Base-by-base conservation (phyloP, 2,113 vertebrate genomes). In the Clarias magur region DNA sequence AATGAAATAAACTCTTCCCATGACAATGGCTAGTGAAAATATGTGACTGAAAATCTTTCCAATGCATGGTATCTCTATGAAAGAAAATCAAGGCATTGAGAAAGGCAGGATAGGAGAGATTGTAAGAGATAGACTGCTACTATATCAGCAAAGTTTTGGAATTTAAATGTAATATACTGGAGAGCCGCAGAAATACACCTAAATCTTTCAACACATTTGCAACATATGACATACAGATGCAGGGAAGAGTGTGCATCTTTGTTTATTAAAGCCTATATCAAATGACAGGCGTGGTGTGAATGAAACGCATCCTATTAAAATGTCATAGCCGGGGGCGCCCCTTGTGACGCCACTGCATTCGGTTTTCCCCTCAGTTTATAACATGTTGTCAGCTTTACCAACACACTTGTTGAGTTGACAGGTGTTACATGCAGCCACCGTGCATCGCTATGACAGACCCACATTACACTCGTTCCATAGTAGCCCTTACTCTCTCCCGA, bases 381-480 rank as follows among this genome's bases (percentile, higher is more conserved):
- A 82, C 16, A 16, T 38, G 84, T 84, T 76, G 70, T 72, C 79
- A 81, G 56, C 59, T 65, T 84, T 81, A 86, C 53, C 83, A 62
- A 17, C 70, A 86, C 80, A 83, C 80, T 57, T 86, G 87, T 88
- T 85, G 83, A 86, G 57, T 48, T 87, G 88, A 87, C 80, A 87
- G 86, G 65, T 89, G 88, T 84, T 80, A 60, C 54, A 30, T 53
- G 34, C 21, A 79, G 30, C 19, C 57, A 42, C 56, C 5, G 57
- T 56, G 54, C 54, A 21, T 62, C 70, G 82, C 57, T 27, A 59
- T 53, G 84, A 76, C 68, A 76, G 56, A 38, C 15, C 63, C 60
- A 38, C 54, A 27, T 67, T 65, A 27, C 11, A 16, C 76, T 82
- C 34, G 27, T 81, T 60, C 65, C 65, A 15, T 54, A 21, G 30